Evolutionary conservation across 2,888 invertebrate genomes (phyloP).

Genomic region (Lycophotia porphyrea): DNA sequence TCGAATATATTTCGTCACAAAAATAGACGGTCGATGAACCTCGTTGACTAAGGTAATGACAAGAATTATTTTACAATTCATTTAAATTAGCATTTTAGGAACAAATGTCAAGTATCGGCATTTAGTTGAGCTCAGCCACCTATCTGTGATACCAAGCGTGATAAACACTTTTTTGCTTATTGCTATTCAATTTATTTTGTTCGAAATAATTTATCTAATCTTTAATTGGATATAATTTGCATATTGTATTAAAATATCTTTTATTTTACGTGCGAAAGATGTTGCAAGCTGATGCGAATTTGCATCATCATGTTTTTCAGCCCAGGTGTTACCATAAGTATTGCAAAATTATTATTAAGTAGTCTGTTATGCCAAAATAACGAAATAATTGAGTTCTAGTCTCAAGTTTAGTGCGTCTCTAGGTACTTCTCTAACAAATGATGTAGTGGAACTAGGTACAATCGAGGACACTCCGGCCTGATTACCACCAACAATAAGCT

Average conservation of each 20-base stretch:
- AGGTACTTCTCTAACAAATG: not conserved
- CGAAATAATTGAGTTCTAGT: not conserved
- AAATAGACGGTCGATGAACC: slow-evolving; percentile 81
- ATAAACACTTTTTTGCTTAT: slow-evolving; percentile 73
- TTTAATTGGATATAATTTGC: slow-evolving; percentile 60
- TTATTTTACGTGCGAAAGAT: slow-evolving; percentile 21
- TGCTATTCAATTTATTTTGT: slow-evolving; percentile 53
- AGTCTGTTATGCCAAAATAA: not conserved
- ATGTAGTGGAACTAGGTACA: not conserved
- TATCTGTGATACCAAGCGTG: slow-evolving; percentile 53
- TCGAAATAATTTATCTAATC: slow-evolving; percentile 49
- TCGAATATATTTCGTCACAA: slow-evolving; percentile 82
- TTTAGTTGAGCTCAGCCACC: slow-evolving; percentile 40
- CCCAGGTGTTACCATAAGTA: slow-evolving; percentile 9
- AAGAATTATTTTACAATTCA: slow-evolving; percentile 69
- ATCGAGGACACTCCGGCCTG: too few species aligned
- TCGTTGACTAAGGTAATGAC: slow-evolving; percentile 68
- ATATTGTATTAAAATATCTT: slow-evolving; percentile 37
- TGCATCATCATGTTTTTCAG: slow-evolving; percentile 35
- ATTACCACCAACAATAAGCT: too few species aligned
- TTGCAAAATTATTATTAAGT: not conserved
- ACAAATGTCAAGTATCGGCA: slow-evolving; percentile 66
- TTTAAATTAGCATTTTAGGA: slow-evolving; percentile 62
- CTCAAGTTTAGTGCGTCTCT: not conserved
- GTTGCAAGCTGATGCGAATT: slow-evolving; percentile 43